Conservation (phyloP, 2,888 invertebrate species). For the Dastarcus helophoroides region DNA sequence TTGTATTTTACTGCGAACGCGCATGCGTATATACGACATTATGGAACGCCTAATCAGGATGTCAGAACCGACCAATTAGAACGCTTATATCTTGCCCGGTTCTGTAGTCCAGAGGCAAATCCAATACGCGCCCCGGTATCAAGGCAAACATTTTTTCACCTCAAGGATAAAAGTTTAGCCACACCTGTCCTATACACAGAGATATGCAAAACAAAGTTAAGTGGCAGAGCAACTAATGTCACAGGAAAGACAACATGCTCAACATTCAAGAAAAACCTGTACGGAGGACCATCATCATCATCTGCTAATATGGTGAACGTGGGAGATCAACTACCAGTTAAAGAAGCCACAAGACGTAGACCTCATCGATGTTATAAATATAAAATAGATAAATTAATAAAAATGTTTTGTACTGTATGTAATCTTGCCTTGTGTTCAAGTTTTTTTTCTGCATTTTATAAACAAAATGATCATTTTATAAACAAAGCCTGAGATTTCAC, state of each 20-base stretch:
- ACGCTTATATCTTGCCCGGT: no score
- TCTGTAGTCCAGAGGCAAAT: no score
- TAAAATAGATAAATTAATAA: constrained; percentile 10
- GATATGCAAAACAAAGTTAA: constrained; percentile 1
- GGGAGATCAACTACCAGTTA: constrained; percentile 7
- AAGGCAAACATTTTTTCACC: no score
- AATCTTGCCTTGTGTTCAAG: constrained; percentile 8
- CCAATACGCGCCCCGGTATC: no score
- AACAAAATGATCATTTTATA: constrained; percentile 1
- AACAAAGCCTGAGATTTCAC: not conserved
- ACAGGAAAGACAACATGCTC: constrained; percentile 1
- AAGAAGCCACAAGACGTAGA: constrained; percentile 9
- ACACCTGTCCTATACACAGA: not conserved
- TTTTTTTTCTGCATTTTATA: constrained; percentile 1
- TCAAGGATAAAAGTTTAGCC: no score
- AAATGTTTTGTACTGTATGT: constrained; percentile 10
- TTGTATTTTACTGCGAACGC: no score
- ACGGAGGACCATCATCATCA: constrained; percentile 1
- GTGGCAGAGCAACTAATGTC: constrained; percentile 1
- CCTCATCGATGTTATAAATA: constrained; percentile 9
- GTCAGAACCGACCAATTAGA: no score
- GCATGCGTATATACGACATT: no score
- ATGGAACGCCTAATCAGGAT: no score
- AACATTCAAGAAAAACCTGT: constrained; percentile 1
- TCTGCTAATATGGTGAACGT: constrained; percentile 7